Evolutionary conservation across 2,797 vertebrate genomes (phyloP).

Genomic region (Australoheros facetus): DNA sequence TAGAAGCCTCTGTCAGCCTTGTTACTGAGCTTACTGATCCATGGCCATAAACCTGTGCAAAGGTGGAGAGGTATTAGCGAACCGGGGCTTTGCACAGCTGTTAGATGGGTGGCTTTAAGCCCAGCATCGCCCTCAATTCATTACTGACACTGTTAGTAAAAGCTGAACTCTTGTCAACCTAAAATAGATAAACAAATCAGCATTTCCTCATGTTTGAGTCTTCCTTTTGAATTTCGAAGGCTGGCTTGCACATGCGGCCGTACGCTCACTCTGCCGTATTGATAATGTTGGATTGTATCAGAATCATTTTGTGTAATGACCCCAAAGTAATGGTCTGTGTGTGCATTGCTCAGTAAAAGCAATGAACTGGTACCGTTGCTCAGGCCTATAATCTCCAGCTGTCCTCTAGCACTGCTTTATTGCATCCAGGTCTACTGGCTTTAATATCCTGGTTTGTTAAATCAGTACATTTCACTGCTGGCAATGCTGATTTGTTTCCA

Average conservation of each 20-base stretch:
- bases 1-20: conserved; percentile 65
- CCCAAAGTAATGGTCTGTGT: conserved; percentile 51
- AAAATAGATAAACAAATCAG: conserved; percentile 19
- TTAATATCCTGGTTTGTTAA: conserved; percentile 64
- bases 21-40: conserved; percentile 72
- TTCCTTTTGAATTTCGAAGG: conserved; percentile 6
- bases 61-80: conserved; percentile 63
- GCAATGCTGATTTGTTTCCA: conserved; percentile 46
- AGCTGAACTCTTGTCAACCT: not conserved
- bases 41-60: conserved; percentile 67
- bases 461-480: conserved; percentile 40
- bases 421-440: conserved; percentile 50
- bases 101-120: conserved; percentile 56
- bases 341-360: conserved; percentile 56
- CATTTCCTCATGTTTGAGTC: not conserved
- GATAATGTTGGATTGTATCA: conserved; percentile 48
- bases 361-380: conserved; percentile 45
- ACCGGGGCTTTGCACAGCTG: conserved; percentile 68
- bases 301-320: conserved; percentile 62
- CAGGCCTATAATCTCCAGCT: conserved; percentile 42
- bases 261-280: conserved; percentile 7
- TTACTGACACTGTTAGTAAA: conserved; percentile 15
- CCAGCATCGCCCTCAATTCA: conserved; percentile 45
- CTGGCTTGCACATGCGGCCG: not conserved
- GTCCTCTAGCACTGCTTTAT: conserved; percentile 50